phyloP scores from a whole-genome alignment of 2,797 vertebrate genomes.

The Tympanoctomys barrerae region DNA sequence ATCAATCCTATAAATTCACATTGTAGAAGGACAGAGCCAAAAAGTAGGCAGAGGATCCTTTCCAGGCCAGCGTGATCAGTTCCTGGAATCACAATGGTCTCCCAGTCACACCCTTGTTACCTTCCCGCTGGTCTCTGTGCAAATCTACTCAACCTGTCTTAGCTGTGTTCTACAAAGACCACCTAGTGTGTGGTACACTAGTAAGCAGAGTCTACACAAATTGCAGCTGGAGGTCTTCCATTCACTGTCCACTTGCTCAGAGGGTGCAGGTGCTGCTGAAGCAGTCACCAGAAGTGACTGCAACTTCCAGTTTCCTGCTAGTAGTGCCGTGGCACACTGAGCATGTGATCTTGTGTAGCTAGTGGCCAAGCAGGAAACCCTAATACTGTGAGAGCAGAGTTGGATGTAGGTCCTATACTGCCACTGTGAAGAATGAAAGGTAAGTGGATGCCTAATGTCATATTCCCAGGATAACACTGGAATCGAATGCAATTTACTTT shows the following conservation, averaged over 20 bases:
- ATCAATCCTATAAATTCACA: background rate
- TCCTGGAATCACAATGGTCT: background rate
- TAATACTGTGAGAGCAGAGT: background rate
- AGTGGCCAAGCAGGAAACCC: fast-evolving
- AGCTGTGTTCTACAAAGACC: background rate
- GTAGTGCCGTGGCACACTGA: too few species aligned
- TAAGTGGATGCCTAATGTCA: background rate
- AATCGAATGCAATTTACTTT: background rate
- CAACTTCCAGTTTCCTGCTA: background rate
- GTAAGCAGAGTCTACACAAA: fast-evolving
- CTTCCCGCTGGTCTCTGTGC: background rate
- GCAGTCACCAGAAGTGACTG: background rate
- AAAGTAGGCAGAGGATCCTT: background rate
- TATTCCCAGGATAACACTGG: background rate
- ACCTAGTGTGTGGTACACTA: fast-evolving
- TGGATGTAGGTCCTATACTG: too few species aligned
- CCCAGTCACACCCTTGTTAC: too few species aligned
- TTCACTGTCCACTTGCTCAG: fast-evolving
- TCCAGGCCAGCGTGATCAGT: background rate
- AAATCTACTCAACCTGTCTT: background rate
- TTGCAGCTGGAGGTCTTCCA: fast-evolving
- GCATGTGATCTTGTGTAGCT: fast-evolving
- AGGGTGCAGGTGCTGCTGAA: background rate
- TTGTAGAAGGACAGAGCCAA: background rate
- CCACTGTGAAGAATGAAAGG: background rate